Evolutionary conservation across 2,797 vertebrate genomes (phyloP).

Genomic region (Liparis tanakae): DNA sequence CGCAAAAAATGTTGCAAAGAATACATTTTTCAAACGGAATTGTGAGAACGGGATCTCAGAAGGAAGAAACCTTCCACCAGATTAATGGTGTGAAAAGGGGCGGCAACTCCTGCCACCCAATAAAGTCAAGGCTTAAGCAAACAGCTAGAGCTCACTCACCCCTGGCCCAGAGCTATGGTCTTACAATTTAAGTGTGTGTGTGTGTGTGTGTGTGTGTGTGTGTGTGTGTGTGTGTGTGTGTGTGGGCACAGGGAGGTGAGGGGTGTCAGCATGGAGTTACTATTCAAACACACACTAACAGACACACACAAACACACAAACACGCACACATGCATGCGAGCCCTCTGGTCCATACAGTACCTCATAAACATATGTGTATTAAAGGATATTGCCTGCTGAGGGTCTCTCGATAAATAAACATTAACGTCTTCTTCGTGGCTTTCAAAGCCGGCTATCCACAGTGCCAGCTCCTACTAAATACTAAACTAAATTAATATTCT

Average conservation of each 20-base stretch:
- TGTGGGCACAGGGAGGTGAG: background rate
- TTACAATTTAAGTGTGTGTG: constrained; percentile 24
- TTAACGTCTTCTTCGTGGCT: constrained; percentile 57
- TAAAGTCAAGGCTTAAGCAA: constrained; percentile 68
- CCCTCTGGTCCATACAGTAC: background rate
- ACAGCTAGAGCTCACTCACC: constrained; percentile 57
- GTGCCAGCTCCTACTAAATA: constrained; percentile 30
- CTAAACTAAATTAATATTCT: constrained; percentile 57
- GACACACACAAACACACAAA: background rate
- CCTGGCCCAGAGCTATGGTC: constrained; percentile 56
- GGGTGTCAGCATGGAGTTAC: constrained; percentile 5
- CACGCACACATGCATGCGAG: background rate
- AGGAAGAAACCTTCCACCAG: constrained; percentile 65
- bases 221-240: constrained; percentile 11
- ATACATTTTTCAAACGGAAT: constrained; percentile 62
- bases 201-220: constrained; percentile 11
- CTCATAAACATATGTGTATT: constrained; percentile 13
- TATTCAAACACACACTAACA: constrained; percentile 22
- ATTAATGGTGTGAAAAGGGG: constrained; percentile 69
- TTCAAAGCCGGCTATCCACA: constrained; percentile 46
- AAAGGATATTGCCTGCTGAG: constrained; percentile 7
- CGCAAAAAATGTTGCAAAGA: constrained; percentile 56
- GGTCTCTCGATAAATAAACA: constrained; percentile 54
- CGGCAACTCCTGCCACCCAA: constrained; percentile 63
- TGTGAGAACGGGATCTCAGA: constrained; percentile 62